Evolutionary conservation across 2,888 invertebrate species (phyloP), one percentile per base, ranked within the genome.

Genomic region (Tipula vernalis): DNA sequence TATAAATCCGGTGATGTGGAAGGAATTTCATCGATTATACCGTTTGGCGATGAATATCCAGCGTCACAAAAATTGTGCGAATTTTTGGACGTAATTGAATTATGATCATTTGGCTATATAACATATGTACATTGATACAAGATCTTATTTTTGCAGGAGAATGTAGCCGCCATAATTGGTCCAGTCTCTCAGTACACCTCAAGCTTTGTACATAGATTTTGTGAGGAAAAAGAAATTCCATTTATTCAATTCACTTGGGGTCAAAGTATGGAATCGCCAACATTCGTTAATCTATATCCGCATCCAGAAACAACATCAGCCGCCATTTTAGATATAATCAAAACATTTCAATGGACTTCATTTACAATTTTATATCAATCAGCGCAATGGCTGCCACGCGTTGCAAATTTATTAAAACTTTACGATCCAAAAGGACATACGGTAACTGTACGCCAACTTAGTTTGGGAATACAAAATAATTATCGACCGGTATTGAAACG

Each of bases 351-450:
- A 83, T 98, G 98, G 98, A 94, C 94, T 88, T 93, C 94, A 71
- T 98, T 97, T 90, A 96, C 97, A 15, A 94, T 98, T 88, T 93
- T 98, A 87, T 98, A 98, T 91, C 97, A 98, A 91, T 90, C 91
- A 39, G 91, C 90, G 12, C 91, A 91, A 88, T 94, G 95, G 89
- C 92, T 98, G 86, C 92, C 95, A 10, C 93, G 95, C 86, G 92
- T 96, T 44, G 95, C 95, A 89, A 94, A 94, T 88, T 92, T 98
- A 85, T 91, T 97, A 84, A 94, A 95, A 89, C 93, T 95, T 89
- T 94, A 95, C 89, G 93, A 93, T 87, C 92, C 93, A 0, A 93
- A 92, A 18, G 93, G 93, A 5, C 92, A 93, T 88, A 92, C 93
- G 51, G 90, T 95, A 57, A 94, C 93, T 0, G 89, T 96, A 83